phyloP scores from a whole-genome alignment of 2,113 vertebrate genomes.

The Nycticebus coucang region DNA sequence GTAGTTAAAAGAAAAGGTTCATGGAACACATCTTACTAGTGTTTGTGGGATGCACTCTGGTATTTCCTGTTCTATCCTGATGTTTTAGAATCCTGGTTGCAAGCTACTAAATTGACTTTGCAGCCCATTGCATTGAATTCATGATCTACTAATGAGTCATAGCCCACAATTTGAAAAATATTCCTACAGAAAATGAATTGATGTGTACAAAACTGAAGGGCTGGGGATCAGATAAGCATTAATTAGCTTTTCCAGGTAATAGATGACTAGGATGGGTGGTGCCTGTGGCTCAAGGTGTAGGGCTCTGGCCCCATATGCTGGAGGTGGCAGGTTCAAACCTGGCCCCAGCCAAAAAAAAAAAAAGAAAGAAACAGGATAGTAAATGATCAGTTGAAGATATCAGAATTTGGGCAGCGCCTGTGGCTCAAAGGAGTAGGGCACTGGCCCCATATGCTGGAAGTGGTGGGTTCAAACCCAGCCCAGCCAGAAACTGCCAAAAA shows the following conservation, averaged over 20 bases:
- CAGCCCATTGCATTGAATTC: slow-evolving; percentile 32
- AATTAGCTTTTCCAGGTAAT: neutral
- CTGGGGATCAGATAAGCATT: neutral
- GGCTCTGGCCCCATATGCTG: no score
- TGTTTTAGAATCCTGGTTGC: neutral
- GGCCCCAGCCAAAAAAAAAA: no score
- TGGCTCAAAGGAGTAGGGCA: no score
- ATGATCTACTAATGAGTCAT: neutral
- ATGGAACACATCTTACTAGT: slow-evolving; percentile 28
- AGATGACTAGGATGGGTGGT: neutral
- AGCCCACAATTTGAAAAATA: slow-evolving; percentile 15
- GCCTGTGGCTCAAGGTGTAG: no score
- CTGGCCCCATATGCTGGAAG: no score
- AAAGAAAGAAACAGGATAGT: no score
- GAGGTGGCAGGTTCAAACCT: no score
- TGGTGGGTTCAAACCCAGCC: no score
- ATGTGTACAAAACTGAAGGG: slow-evolving; percentile 19
- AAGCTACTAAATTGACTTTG: slow-evolving; percentile 45
- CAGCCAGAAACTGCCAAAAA: no score
- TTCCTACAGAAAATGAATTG: neutral
- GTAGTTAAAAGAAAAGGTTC: neutral
- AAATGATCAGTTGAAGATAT: no score
- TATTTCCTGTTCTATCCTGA: neutral
- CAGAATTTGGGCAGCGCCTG: no score
- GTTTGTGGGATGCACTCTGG: neutral